A percentile compares a stretch with the other conserved stretches of the same genome.
phyloP scores from a whole-genome alignment of 2,797 vertebrate genomes.

The Peromyscus eremicus region DNA sequence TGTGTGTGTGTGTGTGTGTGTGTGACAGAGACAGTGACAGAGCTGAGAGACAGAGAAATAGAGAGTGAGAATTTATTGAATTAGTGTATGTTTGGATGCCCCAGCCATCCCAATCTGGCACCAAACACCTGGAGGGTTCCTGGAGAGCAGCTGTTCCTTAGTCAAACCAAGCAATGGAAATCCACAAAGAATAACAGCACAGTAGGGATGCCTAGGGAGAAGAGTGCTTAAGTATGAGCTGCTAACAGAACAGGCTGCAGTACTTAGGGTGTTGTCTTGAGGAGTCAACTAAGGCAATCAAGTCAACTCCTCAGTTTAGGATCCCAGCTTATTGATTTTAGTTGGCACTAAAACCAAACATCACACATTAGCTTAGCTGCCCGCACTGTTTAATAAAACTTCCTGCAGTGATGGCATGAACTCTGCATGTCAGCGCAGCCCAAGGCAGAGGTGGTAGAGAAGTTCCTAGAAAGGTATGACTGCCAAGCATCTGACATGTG shows the following conservation, averaged over 20 bases:
- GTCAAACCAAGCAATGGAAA: not conserved
- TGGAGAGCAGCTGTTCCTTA: not conserved
- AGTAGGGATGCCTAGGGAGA: not conserved
- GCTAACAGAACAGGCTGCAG: no score
- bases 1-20: not conserved
- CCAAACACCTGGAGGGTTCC: not conserved
- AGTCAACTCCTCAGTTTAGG: not conserved
- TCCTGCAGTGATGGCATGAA: not conserved
- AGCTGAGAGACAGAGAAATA: not conserved
- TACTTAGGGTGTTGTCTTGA: not conserved
- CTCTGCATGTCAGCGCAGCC: not conserved
- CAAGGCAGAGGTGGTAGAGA: fast-evolving
- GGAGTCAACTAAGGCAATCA: not conserved
- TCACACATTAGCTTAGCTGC: not conserved
- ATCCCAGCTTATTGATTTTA: not conserved
- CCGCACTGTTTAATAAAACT: fast-evolving
- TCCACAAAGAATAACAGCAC: not conserved
- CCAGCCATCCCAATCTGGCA: not conserved
- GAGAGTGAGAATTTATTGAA: not conserved
- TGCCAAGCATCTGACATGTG: not conserved
- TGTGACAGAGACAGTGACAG: not conserved
- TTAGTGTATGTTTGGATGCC: not conserved
- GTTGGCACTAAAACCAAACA: not conserved
- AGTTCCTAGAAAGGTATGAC: not conserved
- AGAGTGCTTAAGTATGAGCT: not conserved